Evolutionary conservation across 2,113 vertebrate species (phyloP).

Genomic region (Strix uralensis): DNA sequence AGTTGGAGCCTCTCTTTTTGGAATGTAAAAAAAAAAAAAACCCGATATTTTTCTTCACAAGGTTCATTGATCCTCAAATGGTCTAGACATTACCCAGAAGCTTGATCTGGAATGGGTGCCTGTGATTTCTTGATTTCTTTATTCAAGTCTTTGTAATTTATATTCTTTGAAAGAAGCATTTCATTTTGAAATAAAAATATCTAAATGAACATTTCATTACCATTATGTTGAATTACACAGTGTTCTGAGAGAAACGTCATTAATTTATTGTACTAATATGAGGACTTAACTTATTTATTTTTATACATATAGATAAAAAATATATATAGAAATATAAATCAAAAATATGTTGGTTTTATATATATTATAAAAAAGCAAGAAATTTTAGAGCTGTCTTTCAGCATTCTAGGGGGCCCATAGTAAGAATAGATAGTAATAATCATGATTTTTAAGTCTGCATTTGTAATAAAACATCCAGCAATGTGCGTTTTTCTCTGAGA

Average conservation of each 20-base stretch:
- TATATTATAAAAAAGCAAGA: background rate
- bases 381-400: background rate
- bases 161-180: background rate
- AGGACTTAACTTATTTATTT: background rate
- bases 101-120: background rate
- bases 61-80: background rate
- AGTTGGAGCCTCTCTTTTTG: background rate
- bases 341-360: no score
- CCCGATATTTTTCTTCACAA: background rate
- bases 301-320: no score
- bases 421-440: background rate
- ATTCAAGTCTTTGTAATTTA: background rate
- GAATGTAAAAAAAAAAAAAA: background rate
- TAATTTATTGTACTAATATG: background rate
- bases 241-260: background rate
- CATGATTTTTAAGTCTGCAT: background rate
- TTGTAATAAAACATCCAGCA: background rate
- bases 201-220: background rate
- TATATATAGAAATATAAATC: no score
- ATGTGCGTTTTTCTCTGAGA: background rate
- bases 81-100: background rate
- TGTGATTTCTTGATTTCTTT: background rate
- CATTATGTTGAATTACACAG: background rate
- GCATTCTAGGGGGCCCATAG: background rate
- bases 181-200: background rate